Evolutionary conservation across 2,888 invertebrate genomes (phyloP), one percentile per base, ranked within the genome.

Genomic region (Acronicta aceris): DNA sequence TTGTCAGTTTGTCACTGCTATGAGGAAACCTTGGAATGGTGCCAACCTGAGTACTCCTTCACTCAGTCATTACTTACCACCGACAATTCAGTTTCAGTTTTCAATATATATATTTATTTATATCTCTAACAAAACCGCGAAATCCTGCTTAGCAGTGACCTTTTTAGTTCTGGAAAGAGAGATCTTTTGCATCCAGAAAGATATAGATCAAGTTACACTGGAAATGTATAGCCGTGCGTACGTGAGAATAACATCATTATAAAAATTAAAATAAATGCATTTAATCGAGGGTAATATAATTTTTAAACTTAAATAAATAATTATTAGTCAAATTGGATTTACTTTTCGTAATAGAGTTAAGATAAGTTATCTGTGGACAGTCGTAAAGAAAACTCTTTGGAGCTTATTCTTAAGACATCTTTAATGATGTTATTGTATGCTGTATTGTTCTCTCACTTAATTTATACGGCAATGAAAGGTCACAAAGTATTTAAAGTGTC

Each of bases 11-110:
- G 57, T 61, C 36, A n/a, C 45, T 33, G 21, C 40, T 15, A 40
- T 42, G 63, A 68, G 59, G 66, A 79, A 21, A 78, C 76, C 72
- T 86, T 88, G 88, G 87, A 82, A 10, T 33, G n/a, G 27, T 54
- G 84, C 88, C 88, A 88, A 81, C 65, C 25, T 67, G 58, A 71
- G 59, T 63, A 65, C 58, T 65, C 65, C 57, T 76, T 13, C 57
- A 71, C 57, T 69, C 56, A 12, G 71, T 69, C 74, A 76, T 67
- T 81, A 77, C 64, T 65, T 80, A 78, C 65, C 71, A 73, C 68
- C 75, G 73, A 70, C 78, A 71, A 66, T 70, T 65, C 71, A 71
- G 75, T 38, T 38, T n/a, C 38, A 38, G 38, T 38, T 38, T 38
- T 38, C 13, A 38, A 33, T 33, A 12, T n/a, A 33, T 33, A 3